A percentile compares a stretch with the other conserved stretches of the same genome.
Conservation (phyloP, 2,113 vertebrate species). For the pig (Sus scrofa) region T2T-Sscrofa CM000819.6:102591001-102591500, state of each 20-base stretch:
- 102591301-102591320: neutral
- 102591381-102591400: neutral
- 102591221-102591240: neutral
- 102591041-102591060: neutral
- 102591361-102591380: neutral
- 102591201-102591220: neutral
- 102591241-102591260: neutral
- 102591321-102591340: neutral
- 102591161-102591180: neutral
- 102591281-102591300: neutral
- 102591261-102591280: neutral
- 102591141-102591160: neutral
- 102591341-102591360: neutral
- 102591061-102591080: neutral
- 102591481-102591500: neutral
- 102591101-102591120: neutral
- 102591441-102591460: neutral
- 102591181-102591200: neutral
- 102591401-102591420: neutral
- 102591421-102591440: neutral
- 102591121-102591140: neutral
- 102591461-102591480: neutral
- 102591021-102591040: neutral
- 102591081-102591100: neutral
- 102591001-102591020: neutral